phyloP scores from a whole-genome alignment of 1,140 invertebrate species.

The Drosophila tani region DNA sequence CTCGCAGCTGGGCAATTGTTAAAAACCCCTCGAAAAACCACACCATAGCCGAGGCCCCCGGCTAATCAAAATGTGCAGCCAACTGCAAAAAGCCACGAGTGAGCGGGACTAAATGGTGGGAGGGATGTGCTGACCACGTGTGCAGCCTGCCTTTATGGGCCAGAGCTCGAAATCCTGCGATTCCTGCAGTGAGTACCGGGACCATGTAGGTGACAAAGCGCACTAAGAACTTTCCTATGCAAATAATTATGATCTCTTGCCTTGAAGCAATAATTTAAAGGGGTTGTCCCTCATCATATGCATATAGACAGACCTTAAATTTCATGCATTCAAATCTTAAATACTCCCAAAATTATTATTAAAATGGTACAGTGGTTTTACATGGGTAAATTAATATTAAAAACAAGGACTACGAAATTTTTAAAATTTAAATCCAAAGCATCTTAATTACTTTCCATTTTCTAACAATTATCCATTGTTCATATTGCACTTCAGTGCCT shows the following conservation, averaged over 20 bases:
- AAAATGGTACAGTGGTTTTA: too few relatives aligned
- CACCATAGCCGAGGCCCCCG: slow-evolving; percentile 33
- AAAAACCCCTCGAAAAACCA: slow-evolving; percentile 57
- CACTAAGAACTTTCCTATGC: background rate
- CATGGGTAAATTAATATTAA: too few relatives aligned
- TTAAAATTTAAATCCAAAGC: background rate
- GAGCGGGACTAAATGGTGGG: background rate
- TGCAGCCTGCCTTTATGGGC: slow-evolving; percentile 3
- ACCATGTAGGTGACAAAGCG: background rate
- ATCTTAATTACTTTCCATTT: background rate
- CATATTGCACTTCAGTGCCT: too few relatives aligned
- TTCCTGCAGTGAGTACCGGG: background rate
- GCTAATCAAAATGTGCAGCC: slow-evolving; percentile 79
- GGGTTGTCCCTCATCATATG: too few relatives aligned
- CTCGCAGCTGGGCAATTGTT: slow-evolving; percentile 54
- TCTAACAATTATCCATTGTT: background rate
- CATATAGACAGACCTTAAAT: too few relatives aligned
- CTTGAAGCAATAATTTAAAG: background rate
- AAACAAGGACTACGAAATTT: background rate
- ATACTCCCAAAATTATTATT: too few relatives aligned
- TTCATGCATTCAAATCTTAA: too few relatives aligned
- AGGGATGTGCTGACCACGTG: slow-evolving; percentile 6
- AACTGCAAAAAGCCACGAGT: slow-evolving; percentile 57
- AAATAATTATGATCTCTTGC: background rate
- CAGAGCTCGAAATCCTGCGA: background rate